Evolutionary conservation across 2,797 vertebrate genomes (phyloP).

Genomic region (Falco novaeseelandiae): DNA sequence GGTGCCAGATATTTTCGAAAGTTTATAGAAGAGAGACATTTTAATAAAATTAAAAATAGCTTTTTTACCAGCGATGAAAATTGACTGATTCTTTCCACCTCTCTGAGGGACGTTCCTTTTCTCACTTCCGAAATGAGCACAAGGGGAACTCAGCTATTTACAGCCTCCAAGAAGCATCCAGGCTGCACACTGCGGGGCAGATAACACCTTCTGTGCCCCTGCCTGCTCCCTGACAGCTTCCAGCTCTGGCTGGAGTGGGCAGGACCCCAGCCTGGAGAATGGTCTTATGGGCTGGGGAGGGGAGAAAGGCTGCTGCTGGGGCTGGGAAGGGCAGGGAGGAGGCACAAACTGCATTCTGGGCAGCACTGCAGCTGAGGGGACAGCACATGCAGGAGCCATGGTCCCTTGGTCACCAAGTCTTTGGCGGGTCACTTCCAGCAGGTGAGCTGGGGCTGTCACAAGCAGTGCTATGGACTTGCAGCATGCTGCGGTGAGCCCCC

Average conservation of each 20-base stretch:
- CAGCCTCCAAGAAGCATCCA: neutral
- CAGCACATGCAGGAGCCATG: rapidly evolving
- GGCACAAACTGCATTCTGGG: neutral
- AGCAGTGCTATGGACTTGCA: conserved; percentile 58
- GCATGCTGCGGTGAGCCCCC: conserved; percentile 42
- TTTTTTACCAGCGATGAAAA: neutral
- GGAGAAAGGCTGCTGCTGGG: neutral
- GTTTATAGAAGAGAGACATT: conserved; percentile 24
- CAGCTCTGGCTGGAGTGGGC: rapidly evolving
- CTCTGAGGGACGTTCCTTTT: neutral
- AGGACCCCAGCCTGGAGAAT: rapidly evolving
- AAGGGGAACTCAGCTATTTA: conserved; percentile 4
- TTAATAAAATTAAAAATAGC: conserved; percentile 11
- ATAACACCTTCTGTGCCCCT: neutral
- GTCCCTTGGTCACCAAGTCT: rapidly evolving
- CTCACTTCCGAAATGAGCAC: conserved; percentile 25
- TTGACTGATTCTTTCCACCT: neutral
- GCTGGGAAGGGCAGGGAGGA: neutral
- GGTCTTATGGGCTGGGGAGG: neutral
- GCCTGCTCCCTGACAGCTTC: neutral
- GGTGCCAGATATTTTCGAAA: neutral
- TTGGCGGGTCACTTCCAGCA: neutral
- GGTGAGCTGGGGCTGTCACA: conserved; percentile 18
- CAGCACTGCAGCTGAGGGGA: neutral
- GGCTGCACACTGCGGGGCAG: rapidly evolving